phyloP scores from a whole-genome alignment of 1,140 invertebrate genomes.

The Argopecten irradians region DNA sequence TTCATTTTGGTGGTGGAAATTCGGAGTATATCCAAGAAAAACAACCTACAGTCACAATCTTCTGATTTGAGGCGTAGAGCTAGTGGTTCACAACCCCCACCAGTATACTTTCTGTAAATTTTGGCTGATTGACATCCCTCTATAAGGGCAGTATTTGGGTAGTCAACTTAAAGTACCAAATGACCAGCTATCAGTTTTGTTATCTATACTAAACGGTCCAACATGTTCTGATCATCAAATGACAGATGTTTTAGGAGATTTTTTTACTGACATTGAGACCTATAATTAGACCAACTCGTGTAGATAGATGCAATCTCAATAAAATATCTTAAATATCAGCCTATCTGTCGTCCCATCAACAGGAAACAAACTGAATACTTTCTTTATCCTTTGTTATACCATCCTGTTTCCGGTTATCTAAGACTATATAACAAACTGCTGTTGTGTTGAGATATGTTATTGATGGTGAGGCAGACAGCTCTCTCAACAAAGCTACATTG shows the following conservation, averaged over 20 bases:
- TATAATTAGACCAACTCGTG: background rate
- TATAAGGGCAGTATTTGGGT: no score
- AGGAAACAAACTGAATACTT: background rate
- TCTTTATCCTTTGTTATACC: background rate
- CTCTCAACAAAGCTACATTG: background rate
- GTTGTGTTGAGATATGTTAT: background rate
- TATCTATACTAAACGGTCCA: background rate
- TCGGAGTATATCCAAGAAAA: no score
- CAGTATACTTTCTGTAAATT: no score
- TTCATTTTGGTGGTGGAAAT: no score
- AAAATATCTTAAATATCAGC: background rate
- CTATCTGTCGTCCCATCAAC: background rate
- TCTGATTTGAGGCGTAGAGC: no score
- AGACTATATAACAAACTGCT: background rate
- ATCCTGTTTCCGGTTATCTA: background rate
- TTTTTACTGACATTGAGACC: background rate
- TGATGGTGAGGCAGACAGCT: background rate
- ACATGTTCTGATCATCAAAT: background rate
- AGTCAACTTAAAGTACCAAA: no score
- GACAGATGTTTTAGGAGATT: background rate
- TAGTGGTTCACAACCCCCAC: no score
- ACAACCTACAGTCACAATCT: no score
- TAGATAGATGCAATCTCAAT: background rate
- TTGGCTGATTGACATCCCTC: no score
- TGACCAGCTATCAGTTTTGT: background rate